Percentiles rank a stretch among this genome's conserved stretches.
These are phyloP conservation scores for Natator depressus DNA, from an alignment of 2,113 vertebrate species.

Conservation along the genomic window DNA sequence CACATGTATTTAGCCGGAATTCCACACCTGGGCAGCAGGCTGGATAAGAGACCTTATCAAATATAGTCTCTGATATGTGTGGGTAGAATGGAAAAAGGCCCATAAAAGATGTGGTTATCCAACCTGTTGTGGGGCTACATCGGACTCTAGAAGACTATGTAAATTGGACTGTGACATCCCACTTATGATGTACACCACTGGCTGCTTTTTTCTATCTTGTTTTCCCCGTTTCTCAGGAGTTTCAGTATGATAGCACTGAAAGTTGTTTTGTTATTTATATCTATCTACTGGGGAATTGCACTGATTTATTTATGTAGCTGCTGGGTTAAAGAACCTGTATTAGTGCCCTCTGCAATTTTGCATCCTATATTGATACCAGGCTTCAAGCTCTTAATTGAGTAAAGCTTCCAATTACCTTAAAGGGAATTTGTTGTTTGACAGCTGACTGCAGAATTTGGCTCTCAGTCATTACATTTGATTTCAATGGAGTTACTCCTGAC, in stretches of 20 bases:
- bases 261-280: neutral
- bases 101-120: neutral
- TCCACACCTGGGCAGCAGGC: neutral
- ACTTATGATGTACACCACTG: neutral
- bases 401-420: slow-evolving; percentile 43
- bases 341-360: neutral
- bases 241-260: neutral
- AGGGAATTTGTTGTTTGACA: slow-evolving; percentile 24
- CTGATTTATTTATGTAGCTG: neutral
- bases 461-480: slow-evolving; percentile 8
- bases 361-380: neutral
- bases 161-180: neutral
- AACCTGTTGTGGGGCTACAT: neutral
- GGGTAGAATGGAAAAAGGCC: neutral
- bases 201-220: neutral
- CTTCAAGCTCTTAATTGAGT: neutral
- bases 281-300: neutral
- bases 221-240: neutral
- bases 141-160: neutral
- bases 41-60: neutral
- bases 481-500: slow-evolving; percentile 18
- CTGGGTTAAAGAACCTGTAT: neutral
- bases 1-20: neutral
- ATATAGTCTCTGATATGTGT: neutral
- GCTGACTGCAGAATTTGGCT: slow-evolving; percentile 33